These are phyloP conservation scores for Bombus cullumanus DNA, from an alignment of 1,140 invertebrate species.

Conservation along the genomic window DNA sequence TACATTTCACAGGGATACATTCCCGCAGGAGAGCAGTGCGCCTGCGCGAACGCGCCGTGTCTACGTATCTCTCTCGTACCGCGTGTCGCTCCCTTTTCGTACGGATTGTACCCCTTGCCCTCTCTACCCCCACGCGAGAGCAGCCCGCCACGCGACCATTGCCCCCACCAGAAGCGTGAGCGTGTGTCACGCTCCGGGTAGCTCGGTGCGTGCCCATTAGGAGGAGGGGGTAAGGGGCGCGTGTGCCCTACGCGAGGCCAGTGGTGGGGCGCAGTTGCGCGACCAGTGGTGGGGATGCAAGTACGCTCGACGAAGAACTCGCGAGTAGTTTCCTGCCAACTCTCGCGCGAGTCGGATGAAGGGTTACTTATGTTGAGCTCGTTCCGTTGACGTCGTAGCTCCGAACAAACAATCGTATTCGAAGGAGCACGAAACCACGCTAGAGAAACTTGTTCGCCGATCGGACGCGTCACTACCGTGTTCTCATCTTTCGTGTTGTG, in stretches of 20 bases:
- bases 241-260: constrained; percentile 70
- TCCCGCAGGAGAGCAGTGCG: constrained; percentile 35
- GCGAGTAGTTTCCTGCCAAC: constrained; percentile 78
- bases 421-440: not conserved
- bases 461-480: not conserved
- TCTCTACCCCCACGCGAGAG: constrained; percentile 60
- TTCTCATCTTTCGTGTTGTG: not conserved
- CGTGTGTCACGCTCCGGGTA: constrained; percentile 79
- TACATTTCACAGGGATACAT: constrained; percentile 55
- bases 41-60: constrained; percentile 47
- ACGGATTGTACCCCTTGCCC: constrained; percentile 25
- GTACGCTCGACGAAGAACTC: constrained; percentile 70
- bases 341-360: constrained; percentile 63
- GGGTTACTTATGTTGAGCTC: constrained; percentile 28
- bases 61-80: not conserved
- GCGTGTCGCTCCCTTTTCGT: constrained; percentile 3
- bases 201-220: constrained; percentile 75
- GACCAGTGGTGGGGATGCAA: constrained; percentile 57
- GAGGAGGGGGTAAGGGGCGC: constrained; percentile 76
- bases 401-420: not conserved
- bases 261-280: constrained; percentile 47
- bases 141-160: constrained; percentile 79
- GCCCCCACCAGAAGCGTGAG: constrained; percentile 70
- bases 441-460: not conserved
- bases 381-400: not conserved